A percentile compares a stretch with the other conserved stretches of the same genome.
These are phyloP conservation scores for Ariolimax columbianus DNA, from an alignment of 2,888 invertebrate species.

Conservation along the genomic window DNA sequence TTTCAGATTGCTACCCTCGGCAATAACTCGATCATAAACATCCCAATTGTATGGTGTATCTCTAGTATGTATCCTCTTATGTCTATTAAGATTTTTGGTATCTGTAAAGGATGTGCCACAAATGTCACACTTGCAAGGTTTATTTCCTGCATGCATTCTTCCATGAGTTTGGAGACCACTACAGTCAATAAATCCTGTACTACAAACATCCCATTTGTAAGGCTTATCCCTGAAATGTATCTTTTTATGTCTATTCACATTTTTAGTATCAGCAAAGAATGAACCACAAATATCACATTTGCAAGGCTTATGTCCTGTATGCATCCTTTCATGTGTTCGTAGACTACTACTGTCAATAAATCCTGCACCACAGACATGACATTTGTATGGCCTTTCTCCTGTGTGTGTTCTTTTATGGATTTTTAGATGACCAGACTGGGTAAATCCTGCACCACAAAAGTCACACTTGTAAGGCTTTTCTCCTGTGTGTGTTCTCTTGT, in stretches of 20 bases:
- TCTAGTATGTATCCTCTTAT: neutral
- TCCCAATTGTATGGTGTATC: neutral
- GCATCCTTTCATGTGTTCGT: neutral
- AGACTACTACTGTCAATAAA: constrained; percentile 9
- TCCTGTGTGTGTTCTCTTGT: constrained; percentile 16
- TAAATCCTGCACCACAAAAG: constrained; percentile 4
- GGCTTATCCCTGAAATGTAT: neutral
- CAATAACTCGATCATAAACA: neutral
- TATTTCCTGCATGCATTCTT: neutral
- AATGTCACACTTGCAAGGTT: neutral
- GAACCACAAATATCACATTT: constrained; percentile 23
- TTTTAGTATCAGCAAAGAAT: neutral
- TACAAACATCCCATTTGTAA: constrained; percentile 1
- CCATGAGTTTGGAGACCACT: neutral
- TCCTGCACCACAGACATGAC: neutral
- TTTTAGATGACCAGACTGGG: neutral
- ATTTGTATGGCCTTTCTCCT: constrained; percentile 20
- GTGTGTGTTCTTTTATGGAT: constrained; percentile 7
- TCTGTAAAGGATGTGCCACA: neutral
- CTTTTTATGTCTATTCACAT: constrained; percentile 5
- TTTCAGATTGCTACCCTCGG: neutral
- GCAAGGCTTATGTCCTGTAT: constrained; percentile 2
- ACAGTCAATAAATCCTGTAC: neutral
- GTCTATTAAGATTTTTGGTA: neutral
- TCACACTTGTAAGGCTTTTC: constrained; percentile 28